These are phyloP conservation scores for Etheostoma spectabile DNA, from an alignment of 2,113 vertebrate genomes.

Conservation along the genomic window DNA sequence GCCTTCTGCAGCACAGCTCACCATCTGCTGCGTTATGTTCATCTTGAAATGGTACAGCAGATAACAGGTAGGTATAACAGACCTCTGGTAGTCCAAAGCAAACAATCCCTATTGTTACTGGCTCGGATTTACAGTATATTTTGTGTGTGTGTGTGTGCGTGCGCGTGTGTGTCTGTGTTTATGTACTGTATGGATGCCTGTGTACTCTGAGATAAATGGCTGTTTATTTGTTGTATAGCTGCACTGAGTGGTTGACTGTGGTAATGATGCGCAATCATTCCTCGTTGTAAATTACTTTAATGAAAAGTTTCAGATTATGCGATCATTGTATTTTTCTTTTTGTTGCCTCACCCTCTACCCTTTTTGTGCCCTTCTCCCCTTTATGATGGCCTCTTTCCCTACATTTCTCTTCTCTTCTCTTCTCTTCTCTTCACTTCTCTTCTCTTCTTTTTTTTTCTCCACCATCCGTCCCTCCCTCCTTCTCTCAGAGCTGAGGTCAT, in stretches of 20 bases:
- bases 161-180: slow-evolving; percentile 26
- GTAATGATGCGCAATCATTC: slow-evolving; percentile 38
- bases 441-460: slow-evolving; percentile 29
- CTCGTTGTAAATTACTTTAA: slow-evolving; percentile 32
- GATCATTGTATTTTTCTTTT: slow-evolving; percentile 40
- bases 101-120: slow-evolving; percentile 66
- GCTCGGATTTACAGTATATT: slow-evolving; percentile 25
- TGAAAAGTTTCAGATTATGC: slow-evolving; percentile 49
- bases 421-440: slow-evolving; percentile 34
- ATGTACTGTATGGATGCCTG: slow-evolving; percentile 9
- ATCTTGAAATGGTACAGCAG: slow-evolving; percentile 54
- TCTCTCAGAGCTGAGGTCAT: slow-evolving; percentile 71
- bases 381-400: slow-evolving; percentile 42
- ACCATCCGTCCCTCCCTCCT: slow-evolving; percentile 26
- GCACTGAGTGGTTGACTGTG: slow-evolving; percentile 4
- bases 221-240: slow-evolving; percentile 43
- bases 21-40: slow-evolving; percentile 70
- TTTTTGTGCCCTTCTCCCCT: slow-evolving; percentile 27
- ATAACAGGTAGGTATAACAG: slow-evolving; percentile 33
- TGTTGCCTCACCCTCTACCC: neutral
- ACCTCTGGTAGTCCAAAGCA: slow-evolving; percentile 59
- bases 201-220: slow-evolving; percentile 19
- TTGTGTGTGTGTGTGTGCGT: slow-evolving; percentile 17
- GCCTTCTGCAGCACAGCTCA: slow-evolving; percentile 19
- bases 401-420: slow-evolving; percentile 33